Evolutionary conservation across 2,797 vertebrate genomes (phyloP), one percentile per base, ranked within the genome.

Genomic region (Emydoidea blandingii): DNA sequence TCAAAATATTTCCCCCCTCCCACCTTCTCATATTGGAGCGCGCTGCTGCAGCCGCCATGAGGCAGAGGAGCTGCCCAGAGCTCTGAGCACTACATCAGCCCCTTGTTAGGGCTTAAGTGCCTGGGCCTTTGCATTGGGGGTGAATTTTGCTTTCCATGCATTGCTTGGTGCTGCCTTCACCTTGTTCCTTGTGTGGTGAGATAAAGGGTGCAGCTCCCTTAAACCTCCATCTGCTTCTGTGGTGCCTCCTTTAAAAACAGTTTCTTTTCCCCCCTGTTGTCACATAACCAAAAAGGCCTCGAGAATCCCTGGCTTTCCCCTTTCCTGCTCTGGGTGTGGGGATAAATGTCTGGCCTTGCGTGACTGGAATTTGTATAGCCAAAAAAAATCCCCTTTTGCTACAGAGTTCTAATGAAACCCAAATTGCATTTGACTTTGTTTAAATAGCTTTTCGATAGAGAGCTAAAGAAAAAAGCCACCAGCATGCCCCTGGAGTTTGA

Each of bases 401-500:
- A 6, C 68, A 74, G 68, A 21, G 23, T 74, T 74, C 37, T 74
- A 25, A 37, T 41, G 37, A 74, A 49, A 34, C 57, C 44, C 47
- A 16, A 21, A 49, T 15, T 1, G 2, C 54, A 1, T 2, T 74
- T 86, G 29, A 68, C 84, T 82, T 18, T 87, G 86, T 8, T 81
- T 91, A 65, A 92, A 3, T 94, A 99, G 99, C 97, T 99, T 87
- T 99, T 99, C 96, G 99, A 99, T 91, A 98, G 83, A 93, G 99
- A 99, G 94, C 94, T 99, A 94, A 99, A 99, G 97, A 98, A 97
- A 34, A 98, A 98, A 80, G 95, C 49, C 4, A 96, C 97, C 11
- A 96, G 79, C 0, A 91, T 99, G 50, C 98, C 99, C 0, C 96
- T 99, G 95, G 99, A 99, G 98, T 99, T 99, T 95, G 98, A 99